Conservation (phyloP, 2,113 vertebrate genomes). For the Eulemur macaco region DNA sequence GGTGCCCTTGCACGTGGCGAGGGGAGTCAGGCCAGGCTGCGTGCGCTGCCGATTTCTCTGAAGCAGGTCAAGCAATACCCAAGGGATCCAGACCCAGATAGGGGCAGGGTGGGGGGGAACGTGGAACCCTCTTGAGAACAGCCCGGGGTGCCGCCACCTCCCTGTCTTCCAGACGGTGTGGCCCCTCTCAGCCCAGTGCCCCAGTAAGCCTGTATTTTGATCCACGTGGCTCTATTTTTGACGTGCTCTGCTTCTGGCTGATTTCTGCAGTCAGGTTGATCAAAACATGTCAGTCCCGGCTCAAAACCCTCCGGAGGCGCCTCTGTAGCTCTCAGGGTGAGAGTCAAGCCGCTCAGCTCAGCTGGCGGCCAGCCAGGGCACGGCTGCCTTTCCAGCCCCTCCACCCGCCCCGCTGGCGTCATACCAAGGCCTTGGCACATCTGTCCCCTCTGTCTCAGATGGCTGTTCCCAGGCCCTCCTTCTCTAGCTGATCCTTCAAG, state of each 20-base stretch:
- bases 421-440: not conserved
- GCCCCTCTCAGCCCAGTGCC: not conserved
- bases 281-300: not conserved
- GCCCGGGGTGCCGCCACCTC: no score
- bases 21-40: no score
- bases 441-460: accelerated
- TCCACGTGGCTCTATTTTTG: not conserved
- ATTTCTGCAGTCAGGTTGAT: not conserved
- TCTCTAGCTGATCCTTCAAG: not conserved
- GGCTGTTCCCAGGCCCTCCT: not conserved
- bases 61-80: not conserved
- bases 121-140: not conserved
- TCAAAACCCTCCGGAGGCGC: not conserved
- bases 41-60: not conserved
- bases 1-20: accelerated
- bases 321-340: not conserved
- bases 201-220: not conserved
- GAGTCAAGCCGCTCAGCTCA: not conserved
- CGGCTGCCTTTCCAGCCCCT: not conserved
- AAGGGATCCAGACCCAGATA: not conserved
- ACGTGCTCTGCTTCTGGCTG: not conserved
- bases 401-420: accelerated
- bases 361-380: accelerated
- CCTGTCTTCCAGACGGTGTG: accelerated
- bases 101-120: not conserved